Evolutionary conservation across 2,888 invertebrate genomes (phyloP).

Genomic region (Euplagia quadripunctaria): DNA sequence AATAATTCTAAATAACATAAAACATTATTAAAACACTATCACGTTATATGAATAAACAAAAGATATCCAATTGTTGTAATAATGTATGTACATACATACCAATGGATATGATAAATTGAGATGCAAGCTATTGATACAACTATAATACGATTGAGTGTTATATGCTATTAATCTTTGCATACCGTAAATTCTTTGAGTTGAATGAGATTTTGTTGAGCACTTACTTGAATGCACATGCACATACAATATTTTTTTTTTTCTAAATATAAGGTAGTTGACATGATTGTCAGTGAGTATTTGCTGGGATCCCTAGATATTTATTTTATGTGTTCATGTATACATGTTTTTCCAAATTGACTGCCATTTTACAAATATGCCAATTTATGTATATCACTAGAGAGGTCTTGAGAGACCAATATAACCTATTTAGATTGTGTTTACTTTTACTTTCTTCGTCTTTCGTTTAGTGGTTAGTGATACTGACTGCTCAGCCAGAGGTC

Average conservation of each 20-base stretch:
- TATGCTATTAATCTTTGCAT: not conserved
- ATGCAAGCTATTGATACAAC: not conserved
- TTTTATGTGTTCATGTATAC: too few species aligned
- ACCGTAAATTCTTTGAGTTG: not conserved
- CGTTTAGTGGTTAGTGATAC: too few species aligned
- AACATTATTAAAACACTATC: not conserved
- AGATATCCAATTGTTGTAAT: not conserved
- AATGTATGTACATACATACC: not conserved
- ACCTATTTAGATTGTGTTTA: too few species aligned
- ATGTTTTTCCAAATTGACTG: not conserved
- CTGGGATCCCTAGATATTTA: too few species aligned
- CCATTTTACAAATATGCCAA: not conserved
- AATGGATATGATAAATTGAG: not conserved
- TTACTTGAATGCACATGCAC: not conserved
- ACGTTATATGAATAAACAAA: not conserved
- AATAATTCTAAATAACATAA: too few species aligned
- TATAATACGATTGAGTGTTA: not conserved
- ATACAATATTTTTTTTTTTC: not conserved
- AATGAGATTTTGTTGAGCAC: too few species aligned
- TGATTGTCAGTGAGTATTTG: not conserved
- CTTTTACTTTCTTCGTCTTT: too few species aligned
- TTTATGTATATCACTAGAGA: too few species aligned
- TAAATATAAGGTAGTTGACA: not conserved
- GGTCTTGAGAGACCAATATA: too few species aligned
- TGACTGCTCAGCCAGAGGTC: too few species aligned